Conservation (phyloP, 2,888 invertebrate genomes). For the Nowickia ferox region DNA sequence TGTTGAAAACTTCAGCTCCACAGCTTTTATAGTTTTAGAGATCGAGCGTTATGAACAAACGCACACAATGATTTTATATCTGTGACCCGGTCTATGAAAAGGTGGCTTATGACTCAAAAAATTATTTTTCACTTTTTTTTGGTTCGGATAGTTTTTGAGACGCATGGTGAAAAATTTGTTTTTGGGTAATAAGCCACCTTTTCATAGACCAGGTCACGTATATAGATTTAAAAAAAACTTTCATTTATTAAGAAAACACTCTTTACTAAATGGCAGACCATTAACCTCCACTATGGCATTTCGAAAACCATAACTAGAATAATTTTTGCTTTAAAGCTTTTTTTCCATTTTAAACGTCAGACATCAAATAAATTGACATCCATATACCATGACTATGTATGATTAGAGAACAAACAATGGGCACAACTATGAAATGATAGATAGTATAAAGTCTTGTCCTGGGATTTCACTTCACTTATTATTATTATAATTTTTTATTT, state of each 20-base stretch:
- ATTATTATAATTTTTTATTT: neutral
- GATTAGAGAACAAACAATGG: constrained; percentile 39
- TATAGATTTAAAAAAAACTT: no score
- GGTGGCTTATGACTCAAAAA: no score
- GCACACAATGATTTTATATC: no score
- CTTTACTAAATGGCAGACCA: neutral
- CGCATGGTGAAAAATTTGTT: no score
- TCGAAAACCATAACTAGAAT: constrained; percentile 40
- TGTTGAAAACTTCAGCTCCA: no score
- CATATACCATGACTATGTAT: neutral
- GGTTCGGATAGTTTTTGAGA: no score
- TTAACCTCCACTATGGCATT: constrained; percentile 32
- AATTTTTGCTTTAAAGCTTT: constrained; percentile 25
- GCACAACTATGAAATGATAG: constrained; percentile 48
- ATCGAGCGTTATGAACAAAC: no score
- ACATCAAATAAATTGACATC: constrained; percentile 52
- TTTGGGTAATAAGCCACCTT: no score
- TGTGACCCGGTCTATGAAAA: no score
- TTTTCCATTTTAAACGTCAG: constrained; percentile 25
- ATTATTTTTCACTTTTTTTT: no score
- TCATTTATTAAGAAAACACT: neutral
- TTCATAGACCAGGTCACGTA: no score
- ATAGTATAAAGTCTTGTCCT: constrained; percentile 13
- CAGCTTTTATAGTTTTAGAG: no score
- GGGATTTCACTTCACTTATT: constrained; percentile 16